A percentile compares a stretch with the other conserved stretches of the same genome.
Conservation (phyloP, 2,113 vertebrate species). For the Tetrax tetrax region DNA sequence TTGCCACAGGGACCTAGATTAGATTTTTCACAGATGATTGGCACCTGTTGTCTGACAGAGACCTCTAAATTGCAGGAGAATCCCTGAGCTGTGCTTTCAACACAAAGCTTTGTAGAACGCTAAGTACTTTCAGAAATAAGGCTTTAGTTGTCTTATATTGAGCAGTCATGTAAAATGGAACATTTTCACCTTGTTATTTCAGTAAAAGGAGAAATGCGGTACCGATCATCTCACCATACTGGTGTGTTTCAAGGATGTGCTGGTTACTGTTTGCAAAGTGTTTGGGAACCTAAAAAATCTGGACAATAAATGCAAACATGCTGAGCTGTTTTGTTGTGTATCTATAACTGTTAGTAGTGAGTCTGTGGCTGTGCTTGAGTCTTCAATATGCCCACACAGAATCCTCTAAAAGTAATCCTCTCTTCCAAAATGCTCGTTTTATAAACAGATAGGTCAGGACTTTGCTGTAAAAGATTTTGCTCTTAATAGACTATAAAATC, state of each 20-base stretch:
- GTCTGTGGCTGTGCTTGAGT: background rate
- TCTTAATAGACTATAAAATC: constrained; percentile 31
- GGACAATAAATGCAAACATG: background rate
- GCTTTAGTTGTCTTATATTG: background rate
- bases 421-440: background rate
- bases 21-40: constrained; percentile 24
- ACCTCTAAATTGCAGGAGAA: constrained; percentile 18
- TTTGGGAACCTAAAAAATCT: background rate
- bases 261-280: background rate
- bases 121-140: constrained; percentile 36
- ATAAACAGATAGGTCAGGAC: background rate
- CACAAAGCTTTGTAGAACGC: background rate
- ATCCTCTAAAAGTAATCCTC: background rate
- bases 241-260: background rate
- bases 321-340: background rate
- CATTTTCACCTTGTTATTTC: constrained; percentile 26
- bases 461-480: background rate
- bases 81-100: constrained; percentile 5
- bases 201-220: background rate
- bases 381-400: background rate
- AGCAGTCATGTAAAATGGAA: background rate
- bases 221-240: background rate
- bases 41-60: constrained; percentile 11
- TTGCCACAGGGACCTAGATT: background rate
- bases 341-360: background rate